Percentiles rank a stretch among this genome's conserved stretches.
phyloP scores from a whole-genome alignment of 2,113 vertebrate genomes.

The Cavia aperea region DNA sequence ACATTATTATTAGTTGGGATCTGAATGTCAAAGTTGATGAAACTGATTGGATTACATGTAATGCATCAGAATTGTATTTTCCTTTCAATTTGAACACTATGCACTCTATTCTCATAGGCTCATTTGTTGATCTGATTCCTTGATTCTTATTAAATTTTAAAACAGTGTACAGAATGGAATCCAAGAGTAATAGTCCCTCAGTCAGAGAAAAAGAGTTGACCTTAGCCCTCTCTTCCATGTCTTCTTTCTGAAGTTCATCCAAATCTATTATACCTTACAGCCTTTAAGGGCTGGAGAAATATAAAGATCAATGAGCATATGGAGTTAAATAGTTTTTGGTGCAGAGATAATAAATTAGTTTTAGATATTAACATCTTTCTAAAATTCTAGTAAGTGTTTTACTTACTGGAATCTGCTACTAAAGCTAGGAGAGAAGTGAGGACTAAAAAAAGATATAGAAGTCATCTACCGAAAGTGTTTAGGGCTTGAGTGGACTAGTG shows the following conservation, averaged over 20 bases:
- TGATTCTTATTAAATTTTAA: background rate
- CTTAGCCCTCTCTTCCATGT: background rate
- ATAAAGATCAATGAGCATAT: background rate
- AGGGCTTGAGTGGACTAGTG: background rate
- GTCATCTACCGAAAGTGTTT: background rate
- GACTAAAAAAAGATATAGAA: constrained; percentile 2
- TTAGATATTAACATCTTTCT: background rate
- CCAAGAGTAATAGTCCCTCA: background rate
- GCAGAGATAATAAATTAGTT: background rate
- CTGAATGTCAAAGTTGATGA: background rate
- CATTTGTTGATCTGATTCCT: background rate
- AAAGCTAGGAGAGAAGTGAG: background rate
- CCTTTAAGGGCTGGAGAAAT: background rate
- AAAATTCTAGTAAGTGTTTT: constrained; percentile 32
- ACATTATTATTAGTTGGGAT: background rate
- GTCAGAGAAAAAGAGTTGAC: background rate
- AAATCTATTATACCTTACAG: background rate
- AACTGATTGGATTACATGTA: background rate
- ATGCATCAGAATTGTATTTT: background rate
- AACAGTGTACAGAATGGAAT: constrained; percentile 4
- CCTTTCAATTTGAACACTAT: background rate
- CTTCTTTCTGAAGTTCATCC: background rate
- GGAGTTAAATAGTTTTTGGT: background rate
- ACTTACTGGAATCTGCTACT: background rate
- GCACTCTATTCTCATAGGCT: background rate